A percentile compares a stretch with the other conserved stretches of the same genome.
Conservation (phyloP, 2,113 vertebrate genomes). For the Emydocephalus ijimae region DNA sequence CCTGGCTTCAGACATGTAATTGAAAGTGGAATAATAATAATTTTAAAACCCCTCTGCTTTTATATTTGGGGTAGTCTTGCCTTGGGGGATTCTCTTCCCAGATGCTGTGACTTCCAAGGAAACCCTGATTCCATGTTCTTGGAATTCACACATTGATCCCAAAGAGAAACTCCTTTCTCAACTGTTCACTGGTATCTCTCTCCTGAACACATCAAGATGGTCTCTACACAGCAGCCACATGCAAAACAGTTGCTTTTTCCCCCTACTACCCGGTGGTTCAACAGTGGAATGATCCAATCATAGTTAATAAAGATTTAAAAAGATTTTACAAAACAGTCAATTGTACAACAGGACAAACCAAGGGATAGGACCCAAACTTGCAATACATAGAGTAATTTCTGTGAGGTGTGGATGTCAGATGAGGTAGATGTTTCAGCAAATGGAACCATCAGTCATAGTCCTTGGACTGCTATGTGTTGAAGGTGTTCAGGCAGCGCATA, state of each 20-base stretch:
- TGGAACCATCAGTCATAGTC: neutral
- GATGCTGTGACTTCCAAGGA: neutral
- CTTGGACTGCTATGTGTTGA: neutral
- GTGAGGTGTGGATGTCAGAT: neutral
- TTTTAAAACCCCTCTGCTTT: neutral
- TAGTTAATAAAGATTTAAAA: neutral
- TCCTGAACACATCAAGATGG: neutral
- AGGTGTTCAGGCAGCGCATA: neutral
- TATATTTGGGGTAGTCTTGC: neutral
- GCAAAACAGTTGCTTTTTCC: neutral
- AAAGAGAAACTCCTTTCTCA: neutral
- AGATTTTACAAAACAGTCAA: neutral
- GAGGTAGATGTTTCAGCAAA: neutral
- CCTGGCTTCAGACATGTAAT: neutral
- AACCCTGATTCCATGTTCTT: neutral
- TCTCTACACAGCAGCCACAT: neutral
- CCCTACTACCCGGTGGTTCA: neutral
- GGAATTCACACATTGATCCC: neutral
- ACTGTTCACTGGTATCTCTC: neutral
- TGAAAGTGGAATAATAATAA: neutral
- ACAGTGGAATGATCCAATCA: neutral
- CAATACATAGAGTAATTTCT: neutral
- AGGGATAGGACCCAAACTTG: neutral
- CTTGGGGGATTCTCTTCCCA: neutral
- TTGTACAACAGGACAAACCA: neutral